Conservation (phyloP, 1,140 invertebrate species). For the Mycetomoellerius zeteki region DNA sequence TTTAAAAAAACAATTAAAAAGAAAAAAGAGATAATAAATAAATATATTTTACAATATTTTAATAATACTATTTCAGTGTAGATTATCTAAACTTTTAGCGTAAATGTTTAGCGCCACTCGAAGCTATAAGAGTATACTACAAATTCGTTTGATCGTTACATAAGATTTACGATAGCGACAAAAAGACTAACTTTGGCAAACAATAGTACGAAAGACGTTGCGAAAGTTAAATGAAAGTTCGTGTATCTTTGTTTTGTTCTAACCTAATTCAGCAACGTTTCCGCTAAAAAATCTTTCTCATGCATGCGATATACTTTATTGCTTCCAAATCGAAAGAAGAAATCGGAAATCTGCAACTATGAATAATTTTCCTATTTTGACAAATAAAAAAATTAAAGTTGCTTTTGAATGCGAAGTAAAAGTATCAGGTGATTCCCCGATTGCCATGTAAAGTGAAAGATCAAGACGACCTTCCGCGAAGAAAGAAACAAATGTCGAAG, state of each 20-base stretch:
- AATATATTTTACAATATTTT: background rate
- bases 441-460: constrained; percentile 49
- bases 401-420: constrained; percentile 41
- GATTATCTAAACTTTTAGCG: background rate
- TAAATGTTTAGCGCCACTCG: background rate
- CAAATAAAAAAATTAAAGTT: constrained; percentile 6
- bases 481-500: constrained; percentile 46
- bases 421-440: constrained; percentile 37
- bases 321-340: constrained; percentile 24
- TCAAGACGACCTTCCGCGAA: constrained; percentile 23
- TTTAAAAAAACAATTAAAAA: background rate
- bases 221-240: constrained; percentile 75
- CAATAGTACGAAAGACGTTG: constrained; percentile 67
- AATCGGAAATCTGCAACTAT: background rate
- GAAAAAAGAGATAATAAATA: background rate
- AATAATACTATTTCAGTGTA: background rate
- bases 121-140: constrained; percentile 9
- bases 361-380: background rate
- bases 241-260: constrained; percentile 40
- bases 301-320: background rate
- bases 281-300: constrained; percentile 45
- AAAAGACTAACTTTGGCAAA: constrained; percentile 62
- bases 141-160: constrained; percentile 51
- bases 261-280: constrained; percentile 45
- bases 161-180: constrained; percentile 54